Conservation (phyloP, 2,888 invertebrate species). For the Blastobasis lacticolella region DNA sequence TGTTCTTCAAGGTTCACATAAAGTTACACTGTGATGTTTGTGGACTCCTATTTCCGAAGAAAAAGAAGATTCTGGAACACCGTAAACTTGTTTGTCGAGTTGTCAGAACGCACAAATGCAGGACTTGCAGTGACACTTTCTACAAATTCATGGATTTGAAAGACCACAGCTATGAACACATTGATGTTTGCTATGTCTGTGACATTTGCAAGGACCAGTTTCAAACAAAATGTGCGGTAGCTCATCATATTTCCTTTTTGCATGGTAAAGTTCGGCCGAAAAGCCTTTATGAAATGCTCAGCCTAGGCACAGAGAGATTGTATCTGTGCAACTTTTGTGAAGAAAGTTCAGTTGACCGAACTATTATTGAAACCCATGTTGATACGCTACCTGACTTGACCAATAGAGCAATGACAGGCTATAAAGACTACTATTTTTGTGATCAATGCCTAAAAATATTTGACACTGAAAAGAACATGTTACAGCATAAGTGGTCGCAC, state of each 20-base stretch:
- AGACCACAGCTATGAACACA: constrained; percentile 54
- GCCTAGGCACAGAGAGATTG: constrained; percentile 33
- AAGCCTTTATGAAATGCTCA: constrained; percentile 32
- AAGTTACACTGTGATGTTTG: constrained; percentile 57
- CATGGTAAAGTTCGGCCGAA: constrained; percentile 38
- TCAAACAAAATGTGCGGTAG: constrained; percentile 37
- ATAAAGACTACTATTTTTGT: constrained; percentile 52
- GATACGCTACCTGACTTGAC: constrained; percentile 41
- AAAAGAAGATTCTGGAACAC: constrained; percentile 35
- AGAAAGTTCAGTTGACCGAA: constrained; percentile 37
- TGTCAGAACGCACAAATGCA: constrained; percentile 40
- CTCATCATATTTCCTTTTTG: constrained; percentile 46
- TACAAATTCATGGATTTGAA: constrained; percentile 52
- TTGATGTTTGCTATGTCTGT: constrained; percentile 34
- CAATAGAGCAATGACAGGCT: constrained; percentile 44
- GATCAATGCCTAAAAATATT: constrained; percentile 52
- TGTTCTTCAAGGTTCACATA: constrained; percentile 59
- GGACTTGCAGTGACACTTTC: constrained; percentile 34
- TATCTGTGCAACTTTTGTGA: constrained; percentile 56
- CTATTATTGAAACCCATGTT: constrained; percentile 38
- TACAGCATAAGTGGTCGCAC: constrained; percentile 60
- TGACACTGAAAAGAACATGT: constrained; percentile 45
- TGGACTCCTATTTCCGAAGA: constrained; percentile 30
- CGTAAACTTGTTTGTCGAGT: constrained; percentile 35
- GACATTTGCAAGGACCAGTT: constrained; percentile 58